These are phyloP conservation scores for Rotaria magnacalcarata DNA, from an alignment of 2,888 invertebrate genomes.

Conservation along the genomic window DNA sequence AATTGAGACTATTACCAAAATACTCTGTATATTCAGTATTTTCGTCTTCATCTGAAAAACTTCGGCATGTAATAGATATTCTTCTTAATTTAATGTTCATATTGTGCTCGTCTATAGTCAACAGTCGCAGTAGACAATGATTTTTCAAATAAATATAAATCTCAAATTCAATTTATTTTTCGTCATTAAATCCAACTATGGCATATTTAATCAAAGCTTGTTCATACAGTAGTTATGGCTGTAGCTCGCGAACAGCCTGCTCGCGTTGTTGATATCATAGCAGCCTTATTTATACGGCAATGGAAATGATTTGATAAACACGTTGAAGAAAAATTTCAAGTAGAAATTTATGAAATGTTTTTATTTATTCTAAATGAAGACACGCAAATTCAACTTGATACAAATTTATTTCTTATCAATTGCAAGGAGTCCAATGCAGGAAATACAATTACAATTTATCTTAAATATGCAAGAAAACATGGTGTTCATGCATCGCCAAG, in stretches of 20 bases:
- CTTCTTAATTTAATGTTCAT: neutral
- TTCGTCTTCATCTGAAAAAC: neutral
- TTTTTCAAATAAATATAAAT: neutral
- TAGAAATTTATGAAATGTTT: neutral
- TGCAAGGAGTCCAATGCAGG: neutral
- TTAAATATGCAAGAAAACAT: conserved; percentile 3
- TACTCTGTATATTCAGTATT: neutral
- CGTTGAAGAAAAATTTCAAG: neutral
- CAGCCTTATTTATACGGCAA: neutral
- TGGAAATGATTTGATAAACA: neutral
- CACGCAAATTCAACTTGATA: neutral
- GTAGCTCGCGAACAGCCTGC: neutral
- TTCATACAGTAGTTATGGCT: neutral
- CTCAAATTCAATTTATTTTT: neutral
- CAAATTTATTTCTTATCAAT: neutral
- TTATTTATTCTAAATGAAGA: neutral
- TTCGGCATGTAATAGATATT: neutral
- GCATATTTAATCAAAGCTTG: neutral
- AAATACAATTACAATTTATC: neutral
- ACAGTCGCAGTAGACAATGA: neutral
- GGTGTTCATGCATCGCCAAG: neutral
- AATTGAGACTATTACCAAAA: conserved; percentile 5
- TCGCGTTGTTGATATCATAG: neutral
- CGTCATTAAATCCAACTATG: neutral
- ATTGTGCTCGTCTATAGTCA: neutral